Conservation (phyloP, 2,113 vertebrate genomes). For the Oenanthe melanoleuca region DNA sequence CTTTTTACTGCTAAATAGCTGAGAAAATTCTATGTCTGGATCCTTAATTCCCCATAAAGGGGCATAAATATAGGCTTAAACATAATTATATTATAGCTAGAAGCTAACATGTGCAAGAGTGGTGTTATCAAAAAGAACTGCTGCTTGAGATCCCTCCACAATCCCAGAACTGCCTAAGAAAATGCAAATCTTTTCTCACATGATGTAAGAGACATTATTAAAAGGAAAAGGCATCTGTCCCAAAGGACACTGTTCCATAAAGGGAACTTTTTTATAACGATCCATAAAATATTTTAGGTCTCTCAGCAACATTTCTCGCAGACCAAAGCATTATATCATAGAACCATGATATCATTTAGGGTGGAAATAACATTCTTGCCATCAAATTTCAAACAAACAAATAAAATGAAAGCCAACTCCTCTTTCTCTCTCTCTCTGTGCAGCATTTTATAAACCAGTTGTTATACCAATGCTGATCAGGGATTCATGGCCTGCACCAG, state of each 20-base stretch:
- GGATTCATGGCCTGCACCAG: background rate
- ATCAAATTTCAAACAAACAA: background rate
- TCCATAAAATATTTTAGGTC: background rate
- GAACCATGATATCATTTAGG: background rate
- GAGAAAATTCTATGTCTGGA: background rate
- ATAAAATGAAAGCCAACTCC: background rate
- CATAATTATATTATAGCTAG: conserved; percentile 27
- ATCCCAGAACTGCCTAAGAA: conserved; percentile 10
- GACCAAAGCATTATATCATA: background rate
- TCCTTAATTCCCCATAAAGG: background rate
- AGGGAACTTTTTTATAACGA: background rate
- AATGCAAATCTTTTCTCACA: conserved; percentile 24
- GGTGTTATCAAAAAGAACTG: conserved; percentile 18
- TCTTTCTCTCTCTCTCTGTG: background rate
- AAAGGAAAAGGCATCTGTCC: conserved; percentile 29
- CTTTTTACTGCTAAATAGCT: background rate
- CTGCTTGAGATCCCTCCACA: background rate
- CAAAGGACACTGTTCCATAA: background rate
- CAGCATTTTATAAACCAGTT: background rate
- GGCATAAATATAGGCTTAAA: conserved; percentile 20
- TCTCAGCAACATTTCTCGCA: conserved; percentile 2
- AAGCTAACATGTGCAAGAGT: background rate
- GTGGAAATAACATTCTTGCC: background rate
- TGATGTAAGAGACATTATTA: conserved; percentile 28
- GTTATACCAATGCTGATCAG: background rate